These are phyloP conservation scores for Excalfactoria chinensis DNA, from an alignment of 2,113 vertebrate species.

Conservation along the genomic window DNA sequence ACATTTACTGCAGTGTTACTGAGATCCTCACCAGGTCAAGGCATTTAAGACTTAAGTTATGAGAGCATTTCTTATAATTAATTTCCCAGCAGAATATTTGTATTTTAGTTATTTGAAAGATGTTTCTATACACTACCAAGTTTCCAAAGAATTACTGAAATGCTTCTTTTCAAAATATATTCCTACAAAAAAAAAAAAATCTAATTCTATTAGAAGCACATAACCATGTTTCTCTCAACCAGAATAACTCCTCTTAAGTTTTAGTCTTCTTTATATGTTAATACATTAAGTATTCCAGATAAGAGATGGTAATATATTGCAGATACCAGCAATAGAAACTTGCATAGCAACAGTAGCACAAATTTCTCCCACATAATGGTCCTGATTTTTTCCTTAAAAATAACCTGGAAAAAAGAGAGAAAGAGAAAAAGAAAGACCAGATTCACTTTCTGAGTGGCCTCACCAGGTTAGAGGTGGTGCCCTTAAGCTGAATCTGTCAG, in stretches of 20 bases:
- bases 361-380: neutral
- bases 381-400: neutral
- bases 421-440: neutral
- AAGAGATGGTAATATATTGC: neutral
- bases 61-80: neutral
- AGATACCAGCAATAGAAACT: neutral
- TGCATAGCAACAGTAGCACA: neutral
- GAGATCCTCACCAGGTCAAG: neutral
- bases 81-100: neutral
- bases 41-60: neutral
- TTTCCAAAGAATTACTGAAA: neutral
- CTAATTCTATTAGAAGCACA: neutral
- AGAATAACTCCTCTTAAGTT: neutral
- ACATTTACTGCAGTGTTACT: neutral
- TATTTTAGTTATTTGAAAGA: fast-evolving
- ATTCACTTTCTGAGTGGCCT: neutral
- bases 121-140: neutral
- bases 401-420: neutral
- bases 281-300: neutral
- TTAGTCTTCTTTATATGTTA: neutral
- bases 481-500: neutral
- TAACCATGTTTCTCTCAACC: neutral
- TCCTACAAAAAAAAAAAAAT: neutral
- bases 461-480: neutral
- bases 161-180: neutral